Evolutionary conservation across 2,888 invertebrate species (phyloP).

Genomic region (Myopa testacea): DNA sequence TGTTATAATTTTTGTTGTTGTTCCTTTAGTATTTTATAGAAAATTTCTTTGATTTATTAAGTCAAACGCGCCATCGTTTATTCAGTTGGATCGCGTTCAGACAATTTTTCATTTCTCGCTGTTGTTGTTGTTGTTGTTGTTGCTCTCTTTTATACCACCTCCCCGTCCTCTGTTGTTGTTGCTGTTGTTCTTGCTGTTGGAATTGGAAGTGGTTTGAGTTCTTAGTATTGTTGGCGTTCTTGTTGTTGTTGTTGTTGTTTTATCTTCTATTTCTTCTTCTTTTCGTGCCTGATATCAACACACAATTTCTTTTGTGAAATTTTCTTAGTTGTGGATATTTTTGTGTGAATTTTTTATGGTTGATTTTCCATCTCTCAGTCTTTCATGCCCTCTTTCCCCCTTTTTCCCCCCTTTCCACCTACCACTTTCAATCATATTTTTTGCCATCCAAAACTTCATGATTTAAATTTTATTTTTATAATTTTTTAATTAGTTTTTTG

Average conservation of each 20-base stretch:
- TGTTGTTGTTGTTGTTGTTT: constrained; percentile 19
- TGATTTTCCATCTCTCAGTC: neutral
- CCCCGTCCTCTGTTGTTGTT: constrained; percentile 5
- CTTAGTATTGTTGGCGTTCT: constrained; percentile 18
- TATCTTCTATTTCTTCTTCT: constrained; percentile 22
- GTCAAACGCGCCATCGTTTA: constrained; percentile 28
- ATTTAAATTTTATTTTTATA: neutral
- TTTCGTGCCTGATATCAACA: neutral
- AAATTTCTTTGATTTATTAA: constrained; percentile 45
- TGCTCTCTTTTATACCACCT: constrained; percentile 18
- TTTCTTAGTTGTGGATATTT: neutral
- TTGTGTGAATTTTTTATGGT: neutral
- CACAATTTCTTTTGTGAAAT: neutral
- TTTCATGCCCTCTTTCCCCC: too few species aligned
- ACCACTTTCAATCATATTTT: neutral
- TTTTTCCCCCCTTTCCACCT: neutral
- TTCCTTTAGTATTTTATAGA: constrained; percentile 30
- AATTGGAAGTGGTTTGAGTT: constrained; percentile 6
- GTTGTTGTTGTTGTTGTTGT: constrained; percentile 44
- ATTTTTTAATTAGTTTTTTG: too few species aligned
- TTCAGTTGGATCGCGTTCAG: neutral
- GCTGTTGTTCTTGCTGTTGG: constrained; percentile 24
- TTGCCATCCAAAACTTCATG: neutral
- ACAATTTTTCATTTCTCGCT: constrained; percentile 39
- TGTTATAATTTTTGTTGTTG: neutral